Conservation (phyloP, 2,797 vertebrate genomes). For the Sebastes ruberrimus region DNA sequence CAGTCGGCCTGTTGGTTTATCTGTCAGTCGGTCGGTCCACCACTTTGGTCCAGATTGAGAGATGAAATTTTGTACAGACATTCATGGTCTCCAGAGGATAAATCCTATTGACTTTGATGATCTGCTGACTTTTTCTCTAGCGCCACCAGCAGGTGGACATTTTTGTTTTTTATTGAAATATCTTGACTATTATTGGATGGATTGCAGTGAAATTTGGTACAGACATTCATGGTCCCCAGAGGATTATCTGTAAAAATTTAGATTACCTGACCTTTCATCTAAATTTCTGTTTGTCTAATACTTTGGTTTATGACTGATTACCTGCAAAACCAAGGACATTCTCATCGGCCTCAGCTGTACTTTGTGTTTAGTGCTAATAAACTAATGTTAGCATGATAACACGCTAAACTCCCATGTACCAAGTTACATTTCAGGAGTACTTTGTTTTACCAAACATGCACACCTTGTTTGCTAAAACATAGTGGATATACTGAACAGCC, state of each 20-base stretch:
- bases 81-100: no score
- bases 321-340: background rate
- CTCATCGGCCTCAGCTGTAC: background rate
- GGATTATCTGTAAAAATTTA: background rate
- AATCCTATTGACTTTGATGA: no score
- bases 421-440: background rate
- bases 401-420: background rate
- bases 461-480: background rate
- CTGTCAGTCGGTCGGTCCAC: background rate
- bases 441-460: background rate
- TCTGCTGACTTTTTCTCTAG: accelerated
- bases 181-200: no score
- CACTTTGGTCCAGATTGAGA: background rate
- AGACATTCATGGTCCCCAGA: background rate
- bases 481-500: background rate
- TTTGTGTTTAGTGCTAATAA: background rate
- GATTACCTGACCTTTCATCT: background rate
- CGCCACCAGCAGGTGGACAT: no score
- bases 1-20: background rate
- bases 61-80: background rate
- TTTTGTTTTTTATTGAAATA: no score
- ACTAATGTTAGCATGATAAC: background rate
- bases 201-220: no score
- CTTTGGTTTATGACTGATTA: background rate
- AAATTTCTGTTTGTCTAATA: background rate